Evolutionary conservation across 1,140 invertebrate species (phyloP), one percentile per base, ranked within the genome.

Genomic region (Aphidius ervi): DNA sequence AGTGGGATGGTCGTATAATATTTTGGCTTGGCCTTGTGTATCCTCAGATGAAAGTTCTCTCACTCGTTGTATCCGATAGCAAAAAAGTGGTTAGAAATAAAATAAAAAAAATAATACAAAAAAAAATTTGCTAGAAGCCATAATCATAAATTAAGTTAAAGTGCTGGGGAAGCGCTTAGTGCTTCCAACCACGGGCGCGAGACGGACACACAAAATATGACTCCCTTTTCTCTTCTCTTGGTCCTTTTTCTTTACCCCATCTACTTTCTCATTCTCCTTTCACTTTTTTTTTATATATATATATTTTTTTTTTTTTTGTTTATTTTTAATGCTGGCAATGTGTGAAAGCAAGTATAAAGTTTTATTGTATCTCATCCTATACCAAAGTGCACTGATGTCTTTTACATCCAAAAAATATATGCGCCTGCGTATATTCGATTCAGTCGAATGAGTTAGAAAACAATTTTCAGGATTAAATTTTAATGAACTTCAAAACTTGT

Each of bases 121-220:
- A 58, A 63, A 62, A 62, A 63, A 64, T 54, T 62, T 47, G 53
- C 59, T 59, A 72, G 67, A 71, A 72, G 71, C 68, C 70, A 74
- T 74, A 73, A 74, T 74, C 71, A 70, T 74, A 74, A 74, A 74
- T 74, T 73, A 73, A 65, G 70, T 70, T 74, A 72, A 74, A 74
- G 73, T 74, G 70, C 67, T 68, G 59, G 66, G 61, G 64, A 67
- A 71, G 70, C 68, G 70, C 69, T 72, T 72, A 74, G 72, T 64
- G 59, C 63, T 54, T 54, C 48, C 48, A 16, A 54, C 49, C 49
- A 55, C 45, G 55, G 45, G 40, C 42, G 50, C 20, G 56, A 58
- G 62, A 54, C 46, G 50, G 58, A 58, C 58, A 56, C 63, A 39
- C 31, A 39, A n/a, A 57, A 20, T 40, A 37, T 9, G 23, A 10